phyloP scores from a whole-genome alignment of 2,888 invertebrate genomes.

The Chloroclysta siterata region DNA sequence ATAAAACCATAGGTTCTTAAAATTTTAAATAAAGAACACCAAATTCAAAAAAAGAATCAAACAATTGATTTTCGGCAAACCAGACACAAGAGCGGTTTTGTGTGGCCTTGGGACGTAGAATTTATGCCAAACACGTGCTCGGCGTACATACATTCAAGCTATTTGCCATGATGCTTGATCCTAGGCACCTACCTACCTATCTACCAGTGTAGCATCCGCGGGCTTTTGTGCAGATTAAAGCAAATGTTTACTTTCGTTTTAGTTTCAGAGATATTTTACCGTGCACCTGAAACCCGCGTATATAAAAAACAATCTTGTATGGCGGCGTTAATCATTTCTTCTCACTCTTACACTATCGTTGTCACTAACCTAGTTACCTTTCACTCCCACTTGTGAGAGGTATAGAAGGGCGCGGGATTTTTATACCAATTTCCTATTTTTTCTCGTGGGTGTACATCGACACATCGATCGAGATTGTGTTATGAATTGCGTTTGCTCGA shows the following conservation, averaged over 20 bases:
- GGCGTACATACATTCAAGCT: conserved; percentile 7
- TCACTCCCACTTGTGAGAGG: too few relatives aligned
- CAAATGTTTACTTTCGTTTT: too few relatives aligned
- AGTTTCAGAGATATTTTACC: too few relatives aligned
- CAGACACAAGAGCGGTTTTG: conserved; percentile 25
- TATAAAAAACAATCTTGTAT: too few relatives aligned
- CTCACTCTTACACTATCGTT: too few relatives aligned
- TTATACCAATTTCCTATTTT: too few relatives aligned
- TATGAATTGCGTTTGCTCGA: conserved; percentile 1
- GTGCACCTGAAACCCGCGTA: too few relatives aligned
- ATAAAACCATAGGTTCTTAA: not conserved
- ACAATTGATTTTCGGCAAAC: conserved; percentile 29
- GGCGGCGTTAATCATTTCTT: too few relatives aligned
- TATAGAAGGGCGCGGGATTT: too few relatives aligned
- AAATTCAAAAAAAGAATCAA: conserved; percentile 20
- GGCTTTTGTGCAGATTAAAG: not conserved
- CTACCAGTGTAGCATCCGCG: not conserved
- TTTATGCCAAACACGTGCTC: conserved; percentile 65
- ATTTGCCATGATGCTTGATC: conserved; percentile 39
- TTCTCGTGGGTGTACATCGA: too few relatives aligned
- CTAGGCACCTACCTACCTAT: not conserved
- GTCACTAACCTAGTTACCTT: too few relatives aligned
- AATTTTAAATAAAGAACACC: not conserved
- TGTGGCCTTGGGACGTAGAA: conserved; percentile 54
- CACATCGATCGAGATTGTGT: not conserved